Evolutionary conservation across 2,888 invertebrate genomes (phyloP), one percentile per base, ranked within the genome.

Genomic region (Malacosoma neustria): DNA sequence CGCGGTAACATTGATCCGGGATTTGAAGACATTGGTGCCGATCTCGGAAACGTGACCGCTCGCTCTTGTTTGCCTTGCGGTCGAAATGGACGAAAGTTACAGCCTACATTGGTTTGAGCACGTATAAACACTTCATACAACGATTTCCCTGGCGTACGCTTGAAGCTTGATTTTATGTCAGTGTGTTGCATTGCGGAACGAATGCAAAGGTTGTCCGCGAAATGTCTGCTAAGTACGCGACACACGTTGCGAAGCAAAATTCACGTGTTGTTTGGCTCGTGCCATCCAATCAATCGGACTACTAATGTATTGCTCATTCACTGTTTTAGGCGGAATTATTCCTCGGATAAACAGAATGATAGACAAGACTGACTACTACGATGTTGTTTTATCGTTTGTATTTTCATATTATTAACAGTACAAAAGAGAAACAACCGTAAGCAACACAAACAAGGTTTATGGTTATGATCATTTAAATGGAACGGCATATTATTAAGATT

Each of bases 11-110:
- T 57, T 59, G 62, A 22, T 22, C 22, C 22, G 22, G 22, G 22
- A 22, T 22, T 22, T 22, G 22, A 7, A 22, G 22, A 69, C 59
- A 58, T 22, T 22, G 22, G 22, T 53, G 54, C 43, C 56, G 47
- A 69, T 70, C 68, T 69, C 49, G 61, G 62, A 70, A 70, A 76
- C 74, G 72, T 74, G 81, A 75, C 70, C 67, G 57, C 53, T 38
- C 52, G 69, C 54, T 74, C 69, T 75, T 79, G 71, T 76, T 81
- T 77, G 69, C 53, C 62, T 63, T 80, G 77, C 72, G 74, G 77
- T 80, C 69, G 60, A 58, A 67, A 67, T 63, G 58, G 69, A 77
- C 70, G 81, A 82, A 81, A 82, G 80, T 79, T 64, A 57, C 67
- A 72, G 67, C 80, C 79, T 71, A 81, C 75, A 74, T 77, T 46